Evolutionary conservation across 1,140 invertebrate species (phyloP).

Genomic region (Polypedilum pembai): DNA sequence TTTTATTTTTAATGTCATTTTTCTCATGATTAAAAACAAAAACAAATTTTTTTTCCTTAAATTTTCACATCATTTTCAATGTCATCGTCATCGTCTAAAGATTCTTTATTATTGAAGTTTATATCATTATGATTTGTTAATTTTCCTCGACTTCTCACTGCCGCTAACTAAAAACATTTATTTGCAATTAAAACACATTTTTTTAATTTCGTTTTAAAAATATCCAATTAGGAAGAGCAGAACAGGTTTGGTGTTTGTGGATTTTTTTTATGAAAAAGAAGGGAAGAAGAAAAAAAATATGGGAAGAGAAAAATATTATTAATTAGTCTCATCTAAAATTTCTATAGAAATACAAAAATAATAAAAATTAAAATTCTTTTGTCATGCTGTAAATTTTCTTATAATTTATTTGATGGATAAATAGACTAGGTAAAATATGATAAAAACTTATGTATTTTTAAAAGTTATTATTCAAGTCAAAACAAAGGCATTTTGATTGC

Average conservation of each 20-base stretch:
- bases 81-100: slow-evolving; percentile 22
- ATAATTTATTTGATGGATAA: no score
- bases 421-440: no score
- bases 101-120: slow-evolving; percentile 25
- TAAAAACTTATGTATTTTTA: no score
- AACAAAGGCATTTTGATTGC: no score
- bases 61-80: slow-evolving; percentile 23
- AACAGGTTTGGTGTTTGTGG: not conserved
- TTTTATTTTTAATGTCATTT: slow-evolving; percentile 10
- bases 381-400: no score
- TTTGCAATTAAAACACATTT: slow-evolving; percentile 6
- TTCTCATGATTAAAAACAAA: not conserved
- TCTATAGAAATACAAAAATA: no score
- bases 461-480: no score
- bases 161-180: not conserved
- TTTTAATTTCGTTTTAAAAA: not conserved
- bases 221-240: not conserved
- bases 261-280: not conserved
- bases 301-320: not conserved
- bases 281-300: slow-evolving; percentile 2
- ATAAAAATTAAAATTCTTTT: no score
- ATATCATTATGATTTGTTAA: not conserved
- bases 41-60: not conserved
- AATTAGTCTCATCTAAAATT: not conserved
- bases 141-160: slow-evolving; percentile 22